Evolutionary conservation across 2,888 invertebrate species (phyloP), one percentile per base, ranked within the genome.

Genomic region (Empis livida): DNA sequence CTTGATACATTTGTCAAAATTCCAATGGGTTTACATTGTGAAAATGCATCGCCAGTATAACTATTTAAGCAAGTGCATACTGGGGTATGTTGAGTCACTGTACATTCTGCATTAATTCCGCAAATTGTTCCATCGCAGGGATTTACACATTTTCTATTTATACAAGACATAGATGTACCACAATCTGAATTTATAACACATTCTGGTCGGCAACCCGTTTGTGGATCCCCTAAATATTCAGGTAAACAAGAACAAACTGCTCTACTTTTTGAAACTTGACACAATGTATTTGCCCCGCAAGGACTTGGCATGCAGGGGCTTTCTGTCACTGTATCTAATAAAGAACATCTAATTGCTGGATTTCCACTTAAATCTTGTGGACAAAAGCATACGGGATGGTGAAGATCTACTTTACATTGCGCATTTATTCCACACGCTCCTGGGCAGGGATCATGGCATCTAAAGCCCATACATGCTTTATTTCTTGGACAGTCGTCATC

Each of bases 141-240:
- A 68, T 85, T 80, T 48, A 74, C 67, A 60, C 89, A 88, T 59
- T 82, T 80, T 57, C 78, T 75, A 58, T 85, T 80, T 13, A 86
- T 70, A 62, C 91, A 91, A 14, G 86, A 80, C 63, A 82, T 78
- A 55, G 81, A 76, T 5, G 76, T 68, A 11, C 79, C 73, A 65
- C 91, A 91, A 57, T 90, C 89, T 0, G 87, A 82, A 65, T 89
- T 88, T 57, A 84, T 77, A n/a, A 79, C 73, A 65, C 89, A 87
- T 70, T 89, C 87, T 20, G 86, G 83, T 60, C 77, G 76, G 62
- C 81, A 90, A 56, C 84, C 86, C 45, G 74, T 69, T 53, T 78
- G 78, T 4, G 91, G 89, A 71, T 91, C 83, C 10, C 91, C 91
- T 49, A 78, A 68, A 61, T 83, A 88, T 51, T 83, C 81, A 10